Evolutionary conservation across 2,113 vertebrate genomes (phyloP).

Genomic region (Lamprologus tigripictilis): DNA sequence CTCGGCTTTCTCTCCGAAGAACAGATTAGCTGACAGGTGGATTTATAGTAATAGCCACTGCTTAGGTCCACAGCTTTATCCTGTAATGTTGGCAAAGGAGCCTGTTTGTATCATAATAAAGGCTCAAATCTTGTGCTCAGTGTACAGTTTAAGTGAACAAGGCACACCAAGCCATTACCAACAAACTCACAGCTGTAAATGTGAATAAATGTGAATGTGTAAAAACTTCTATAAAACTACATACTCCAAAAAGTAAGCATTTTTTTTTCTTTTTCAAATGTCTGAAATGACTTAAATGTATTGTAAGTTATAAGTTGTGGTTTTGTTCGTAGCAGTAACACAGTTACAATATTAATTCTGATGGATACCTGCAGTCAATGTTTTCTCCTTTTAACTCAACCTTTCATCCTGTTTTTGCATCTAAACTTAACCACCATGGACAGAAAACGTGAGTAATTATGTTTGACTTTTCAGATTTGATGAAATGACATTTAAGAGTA

Average conservation of each 20-base stretch:
- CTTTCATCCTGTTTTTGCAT: background rate
- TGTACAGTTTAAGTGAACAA: background rate
- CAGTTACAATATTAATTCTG: background rate
- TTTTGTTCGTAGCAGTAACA: background rate
- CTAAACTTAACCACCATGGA: background rate
- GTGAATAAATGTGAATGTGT: background rate
- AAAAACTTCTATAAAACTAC: background rate
- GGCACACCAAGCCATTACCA: background rate
- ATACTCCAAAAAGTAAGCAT: background rate
- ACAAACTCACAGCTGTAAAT: background rate
- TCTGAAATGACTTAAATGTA: background rate
- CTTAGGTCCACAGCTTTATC: background rate
- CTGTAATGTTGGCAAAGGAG: background rate
- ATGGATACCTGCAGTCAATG: background rate
- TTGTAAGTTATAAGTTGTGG: background rate
- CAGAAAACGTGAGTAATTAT: background rate
- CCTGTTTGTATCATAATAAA: background rate
- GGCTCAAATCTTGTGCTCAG: background rate
- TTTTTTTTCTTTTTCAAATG: rapidly evolving
- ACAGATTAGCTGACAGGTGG: background rate
- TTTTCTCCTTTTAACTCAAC: background rate
- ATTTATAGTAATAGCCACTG: background rate
- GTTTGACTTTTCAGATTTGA: background rate
- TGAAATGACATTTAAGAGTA: background rate
- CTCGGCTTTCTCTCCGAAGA: background rate